These are phyloP conservation scores for Koerneria pararmatus DNA, from an alignment of 2,888 invertebrate genomes.

Conservation along the genomic window DNA sequence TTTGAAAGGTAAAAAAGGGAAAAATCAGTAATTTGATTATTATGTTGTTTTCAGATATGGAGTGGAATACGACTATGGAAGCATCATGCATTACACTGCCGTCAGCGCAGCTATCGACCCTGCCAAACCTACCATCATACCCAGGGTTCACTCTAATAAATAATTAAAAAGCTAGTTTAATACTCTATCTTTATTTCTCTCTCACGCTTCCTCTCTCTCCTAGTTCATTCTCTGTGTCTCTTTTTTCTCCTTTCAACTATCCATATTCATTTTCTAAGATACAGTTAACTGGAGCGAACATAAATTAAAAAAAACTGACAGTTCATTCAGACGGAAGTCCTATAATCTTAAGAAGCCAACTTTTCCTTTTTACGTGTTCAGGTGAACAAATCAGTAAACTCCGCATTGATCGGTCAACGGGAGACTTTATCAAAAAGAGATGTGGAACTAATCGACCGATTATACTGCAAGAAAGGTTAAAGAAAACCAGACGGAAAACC, in stretches of 20 bases:
- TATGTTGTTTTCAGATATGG: constrained; percentile 34
- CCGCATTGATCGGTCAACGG: constrained; percentile 48
- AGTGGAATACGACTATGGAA: constrained; percentile 46
- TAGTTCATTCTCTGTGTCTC: too few species aligned
- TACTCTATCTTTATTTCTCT: too few species aligned
- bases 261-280: too few species aligned
- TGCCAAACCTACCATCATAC: constrained; percentile 50
- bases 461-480: constrained; percentile 23
- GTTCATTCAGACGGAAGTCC: too few species aligned
- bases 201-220: too few species aligned
- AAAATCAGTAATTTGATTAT: too few species aligned
- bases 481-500: not conserved
- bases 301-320: too few species aligned
- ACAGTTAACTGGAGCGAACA: too few species aligned
- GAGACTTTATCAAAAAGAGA: constrained; percentile 43
- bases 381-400: constrained; percentile 37
- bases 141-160: constrained; percentile 28
- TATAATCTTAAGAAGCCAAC: not conserved
- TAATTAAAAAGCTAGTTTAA: not conserved
- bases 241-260: too few species aligned
- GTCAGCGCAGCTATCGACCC: constrained; percentile 46
- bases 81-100: constrained; percentile 55
- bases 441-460: constrained; percentile 41
- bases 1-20: too few species aligned
- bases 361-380: too few species aligned